A percentile compares a stretch with the other conserved stretches of the same genome.
Conservation (phyloP, 1,140 invertebrate species). For the Brachionus paranguensis region DNA sequence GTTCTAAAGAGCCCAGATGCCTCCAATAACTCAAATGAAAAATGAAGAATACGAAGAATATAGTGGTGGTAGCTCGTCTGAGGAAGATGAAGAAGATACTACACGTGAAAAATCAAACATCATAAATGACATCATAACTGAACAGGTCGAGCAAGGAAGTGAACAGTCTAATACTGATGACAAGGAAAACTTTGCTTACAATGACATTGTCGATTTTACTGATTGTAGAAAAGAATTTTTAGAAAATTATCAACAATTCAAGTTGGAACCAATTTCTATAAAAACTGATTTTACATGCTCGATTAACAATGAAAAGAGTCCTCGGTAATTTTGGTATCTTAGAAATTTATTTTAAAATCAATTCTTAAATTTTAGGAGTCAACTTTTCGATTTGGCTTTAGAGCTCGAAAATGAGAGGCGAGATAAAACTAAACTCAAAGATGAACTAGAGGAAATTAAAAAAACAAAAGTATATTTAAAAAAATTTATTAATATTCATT, state of each 20-base stretch:
- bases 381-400: not conserved
- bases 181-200: not conserved
- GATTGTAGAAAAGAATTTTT: not conserved
- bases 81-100: not conserved
- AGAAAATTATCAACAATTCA: not conserved
- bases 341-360: not conserved
- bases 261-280: not conserved
- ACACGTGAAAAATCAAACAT: not conserved
- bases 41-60: not conserved
- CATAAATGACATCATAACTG: not conserved
- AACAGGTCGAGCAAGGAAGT: not conserved
- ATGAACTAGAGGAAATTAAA: not conserved
- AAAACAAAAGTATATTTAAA: not conserved
- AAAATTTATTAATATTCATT: not conserved
- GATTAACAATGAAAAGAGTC: conserved; percentile 3
- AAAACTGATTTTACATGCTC: conserved; percentile 29
- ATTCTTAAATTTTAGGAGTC: not conserved
- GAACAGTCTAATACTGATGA: not conserved
- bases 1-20: not conserved
- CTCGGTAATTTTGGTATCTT: not conserved
- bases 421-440: not conserved
- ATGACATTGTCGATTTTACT: not conserved
- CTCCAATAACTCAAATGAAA: not conserved
- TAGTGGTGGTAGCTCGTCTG: not conserved
- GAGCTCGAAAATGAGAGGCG: not conserved